Conservation (phyloP, 2,888 invertebrate genomes). For the Horisme vitalbata region DNA sequence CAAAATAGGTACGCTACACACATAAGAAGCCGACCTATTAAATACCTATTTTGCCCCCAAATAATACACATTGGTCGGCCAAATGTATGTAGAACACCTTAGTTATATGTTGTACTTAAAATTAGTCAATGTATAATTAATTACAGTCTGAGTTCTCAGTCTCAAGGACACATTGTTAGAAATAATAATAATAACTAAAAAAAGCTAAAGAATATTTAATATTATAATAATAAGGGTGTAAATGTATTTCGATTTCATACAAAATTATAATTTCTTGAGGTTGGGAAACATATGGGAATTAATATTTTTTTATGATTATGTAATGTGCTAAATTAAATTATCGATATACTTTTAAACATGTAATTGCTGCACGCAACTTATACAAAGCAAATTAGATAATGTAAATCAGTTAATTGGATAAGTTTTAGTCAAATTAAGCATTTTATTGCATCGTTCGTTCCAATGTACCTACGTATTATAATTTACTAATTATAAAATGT, state of each 20-base stretch:
- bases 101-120: slow-evolving; percentile 32
- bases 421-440: slow-evolving; percentile 25
- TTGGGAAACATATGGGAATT: slow-evolving; percentile 5
- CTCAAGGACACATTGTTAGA: neutral
- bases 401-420: slow-evolving; percentile 8
- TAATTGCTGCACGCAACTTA: slow-evolving; percentile 10
- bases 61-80: no score
- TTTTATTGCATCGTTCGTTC: slow-evolving; percentile 13
- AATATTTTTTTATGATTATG: neutral
- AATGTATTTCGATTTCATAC: no score
- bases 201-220: no score
- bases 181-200: neutral
- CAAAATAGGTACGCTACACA: no score
- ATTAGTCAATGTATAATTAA: slow-evolving; percentile 37
- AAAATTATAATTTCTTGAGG: slow-evolving; percentile 5
- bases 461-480: slow-evolving; percentile 12
- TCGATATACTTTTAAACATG: no score
- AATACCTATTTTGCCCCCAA: no score
- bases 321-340: no score
- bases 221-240: no score
- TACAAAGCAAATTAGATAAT: neutral
- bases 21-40: no score
- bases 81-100: no score
- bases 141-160: slow-evolving; percentile 10
- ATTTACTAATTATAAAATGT: slow-evolving; percentile 25